Base-by-base conservation (phyloP, 2,113 vertebrate species). In the Thryonomys swinderianus region DNA sequence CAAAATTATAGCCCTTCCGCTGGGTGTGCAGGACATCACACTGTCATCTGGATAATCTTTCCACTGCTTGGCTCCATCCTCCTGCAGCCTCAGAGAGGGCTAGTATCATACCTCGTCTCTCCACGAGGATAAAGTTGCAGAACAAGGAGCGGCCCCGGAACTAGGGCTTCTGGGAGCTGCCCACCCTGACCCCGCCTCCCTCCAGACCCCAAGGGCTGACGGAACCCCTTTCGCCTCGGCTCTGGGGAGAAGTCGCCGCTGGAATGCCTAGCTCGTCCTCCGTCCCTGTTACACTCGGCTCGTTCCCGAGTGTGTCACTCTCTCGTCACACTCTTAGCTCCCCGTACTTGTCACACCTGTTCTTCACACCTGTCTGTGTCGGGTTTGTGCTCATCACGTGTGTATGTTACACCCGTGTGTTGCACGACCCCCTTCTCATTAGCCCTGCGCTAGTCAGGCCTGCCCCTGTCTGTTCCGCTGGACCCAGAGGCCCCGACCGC, bases 211-310 rank as follows among this genome's bases (percentile, higher is more conserved):
- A 18, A n/a, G 7, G 7, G 4, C 69, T 12, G 18, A n/a, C 10
- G 66, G 40, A 23, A 18, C 64, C 27, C 27, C 34, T 20, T 53
- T 73, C 37, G 10, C 2, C 0, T 82, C 17, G 48, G 59, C 25
- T 23, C 69, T 34, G 32, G 37, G 8, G 34, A 34, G 0, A 1
- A 0, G 37, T 45, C n/a, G 1, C 34, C 20, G 40, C 20, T n/a
- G 12, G 55, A 17, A 14, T 27, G n/a, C 40, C 67, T n/a, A 0
- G n/a, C 32, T 34, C 45, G 0, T 1, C 23, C 59, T 16, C 18
- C 66, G 1, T 30, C 20, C 37, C 37, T 30, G 80, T 12, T 18
- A 59, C 14, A 40, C 82, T 55, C 32, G 48, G 25, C 7, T 64
- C 1, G 0, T n/a, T 8, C n/a, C 21, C 12, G 71, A 27, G 21